Evolutionary conservation across 1,140 invertebrate species (phyloP).

Genomic region (Drosophila sechellia): DNA sequence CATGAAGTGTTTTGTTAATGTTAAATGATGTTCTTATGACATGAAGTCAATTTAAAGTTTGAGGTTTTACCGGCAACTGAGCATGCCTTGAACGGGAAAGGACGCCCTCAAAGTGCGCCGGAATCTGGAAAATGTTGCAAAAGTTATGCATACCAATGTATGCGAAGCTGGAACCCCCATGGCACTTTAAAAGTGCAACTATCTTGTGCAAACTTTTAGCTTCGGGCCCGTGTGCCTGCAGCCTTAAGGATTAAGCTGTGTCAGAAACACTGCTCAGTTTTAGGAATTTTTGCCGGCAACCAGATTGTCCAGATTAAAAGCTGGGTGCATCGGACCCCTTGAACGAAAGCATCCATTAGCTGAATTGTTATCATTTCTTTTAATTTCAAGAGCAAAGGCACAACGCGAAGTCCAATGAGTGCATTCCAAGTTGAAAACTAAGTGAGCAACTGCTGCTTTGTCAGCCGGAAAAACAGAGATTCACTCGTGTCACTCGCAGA

Average conservation of each 20-base stretch:
- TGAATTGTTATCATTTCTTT: slow-evolving; percentile 2
- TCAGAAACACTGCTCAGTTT: not conserved
- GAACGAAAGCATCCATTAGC: slow-evolving; percentile 8
- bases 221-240: slow-evolving; percentile 2
- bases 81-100: not conserved
- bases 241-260: slow-evolving; percentile 16
- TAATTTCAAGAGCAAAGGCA: not conserved
- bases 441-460: slow-evolving; percentile 26
- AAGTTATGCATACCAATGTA: slow-evolving; percentile 32
- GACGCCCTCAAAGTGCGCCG: not conserved
- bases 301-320: slow-evolving; percentile 3
- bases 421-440: slow-evolving; percentile 33
- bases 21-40: not conserved
- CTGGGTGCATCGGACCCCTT: not conserved
- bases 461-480: slow-evolving; percentile 6
- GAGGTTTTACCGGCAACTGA: not conserved
- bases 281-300: not conserved
- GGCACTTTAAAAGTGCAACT: slow-evolving; percentile 17
- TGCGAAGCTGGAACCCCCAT: slow-evolving; percentile 26
- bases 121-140: slow-evolving; percentile 3
- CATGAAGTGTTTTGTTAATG: not conserved
- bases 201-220: slow-evolving; percentile 19
- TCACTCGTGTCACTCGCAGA: slow-evolving; percentile 21
- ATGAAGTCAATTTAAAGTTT: not conserved
- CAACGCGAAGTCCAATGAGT: slow-evolving; percentile 17